Base-by-base conservation (phyloP, 1,140 invertebrate genomes). In the Sitodiplosis mosellana region DNA sequence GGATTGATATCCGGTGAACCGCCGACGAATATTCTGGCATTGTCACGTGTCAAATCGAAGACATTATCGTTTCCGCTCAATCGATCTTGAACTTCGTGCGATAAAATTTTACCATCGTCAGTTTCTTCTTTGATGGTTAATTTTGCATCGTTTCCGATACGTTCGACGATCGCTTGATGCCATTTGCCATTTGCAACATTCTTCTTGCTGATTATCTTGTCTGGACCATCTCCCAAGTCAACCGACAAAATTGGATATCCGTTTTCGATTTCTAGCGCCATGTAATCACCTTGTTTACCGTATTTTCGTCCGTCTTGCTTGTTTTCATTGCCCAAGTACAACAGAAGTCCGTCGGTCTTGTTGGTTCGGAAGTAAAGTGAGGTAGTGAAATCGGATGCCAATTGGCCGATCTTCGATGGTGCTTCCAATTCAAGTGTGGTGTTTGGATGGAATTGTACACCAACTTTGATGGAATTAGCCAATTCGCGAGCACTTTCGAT, bases 21-120 rank as follows among this genome's bases (percentile, higher is more conserved):
- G 20, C 93, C 94, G 2, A 95, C 80, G 62, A 86, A 95, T 10
- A 98, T 66, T 58, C 83, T 88, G 2, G 89, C 88, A 47, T 82
- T 74, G 27, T 89, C 75, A 46, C 75, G 73, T 57, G 92, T 83
- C 14, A 96, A 69, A 64, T 94, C 89, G 52, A 95, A 83, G 12
- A 93, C 82, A 2, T 82, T 82, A 52, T 80, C 71, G 0, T 74
- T 64, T 2, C 88, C 87, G 0, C 75, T 69, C 1, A 82, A 49
- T n/a, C 73, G 70, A 12, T 73, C 70, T 27, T 81, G 75, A 0
- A 64, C 49, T 33, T 49, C 60, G 48, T 72, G 68, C 0, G 66
- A 53, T 33, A 70, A 58, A 17, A 76, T 72, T 43, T 71, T 68
- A 1, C 78, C 76, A 42, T 76, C 70, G 3, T 72, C 69, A 11